A percentile compares a stretch with the other conserved stretches of the same genome.
Evolutionary conservation across 2,888 invertebrate species (phyloP).

Genomic region (Himalopsyche japonica): DNA sequence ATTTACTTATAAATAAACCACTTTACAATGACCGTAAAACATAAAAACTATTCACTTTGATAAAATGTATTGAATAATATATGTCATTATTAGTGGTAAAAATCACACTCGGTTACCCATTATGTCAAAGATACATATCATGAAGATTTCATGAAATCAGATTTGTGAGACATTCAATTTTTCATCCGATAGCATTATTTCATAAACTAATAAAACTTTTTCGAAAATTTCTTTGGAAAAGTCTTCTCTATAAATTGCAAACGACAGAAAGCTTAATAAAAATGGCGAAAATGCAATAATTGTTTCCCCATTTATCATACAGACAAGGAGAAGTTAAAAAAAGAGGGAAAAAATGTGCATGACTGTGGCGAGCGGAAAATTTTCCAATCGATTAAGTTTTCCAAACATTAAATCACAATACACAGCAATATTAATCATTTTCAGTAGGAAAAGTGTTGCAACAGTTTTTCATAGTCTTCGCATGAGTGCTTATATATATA

Average conservation of each 20-base stretch:
- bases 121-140: no score
- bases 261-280: constrained; percentile 8
- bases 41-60: no score
- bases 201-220: not conserved
- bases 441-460: not conserved
- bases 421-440: not conserved
- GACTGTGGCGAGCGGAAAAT: not conserved
- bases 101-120: no score
- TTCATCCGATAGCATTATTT: not conserved
- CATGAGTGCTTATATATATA: no score
- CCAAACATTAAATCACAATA: not conserved
- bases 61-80: no score
- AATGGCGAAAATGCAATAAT: constrained; percentile 22
- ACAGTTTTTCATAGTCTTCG: no score
- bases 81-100: no score
- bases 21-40: no score
- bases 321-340: constrained; percentile 19
- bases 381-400: not conserved
- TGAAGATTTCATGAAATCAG: no score
- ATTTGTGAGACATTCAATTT: no score
- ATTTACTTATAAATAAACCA: no score
- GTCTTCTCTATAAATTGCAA: not conserved
- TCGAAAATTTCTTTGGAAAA: not conserved
- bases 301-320: constrained; percentile 25
- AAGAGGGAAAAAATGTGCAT: not conserved